These are phyloP conservation scores for Agriopis marginaria DNA, from an alignment of 2,888 invertebrate genomes.

Conservation along the genomic window DNA sequence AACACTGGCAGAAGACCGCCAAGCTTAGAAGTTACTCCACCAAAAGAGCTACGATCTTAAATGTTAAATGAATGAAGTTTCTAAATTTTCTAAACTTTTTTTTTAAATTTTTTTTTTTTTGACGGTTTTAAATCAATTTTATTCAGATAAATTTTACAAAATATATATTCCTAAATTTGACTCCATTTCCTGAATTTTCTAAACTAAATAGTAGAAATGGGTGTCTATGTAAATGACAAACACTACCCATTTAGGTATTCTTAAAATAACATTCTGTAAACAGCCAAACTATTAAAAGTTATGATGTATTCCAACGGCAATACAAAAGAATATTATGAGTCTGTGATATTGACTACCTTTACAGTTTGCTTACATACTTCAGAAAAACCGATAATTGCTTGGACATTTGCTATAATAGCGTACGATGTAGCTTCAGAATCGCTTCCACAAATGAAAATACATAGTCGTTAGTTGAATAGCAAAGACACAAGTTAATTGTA, in stretches of 20 bases:
- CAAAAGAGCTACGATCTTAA: too few species aligned
- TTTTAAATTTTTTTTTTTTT: too few species aligned
- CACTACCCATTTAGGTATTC: not conserved
- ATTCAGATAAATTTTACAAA: too few species aligned
- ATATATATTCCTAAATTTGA: too few species aligned
- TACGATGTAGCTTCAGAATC: slow-evolving; percentile 4
- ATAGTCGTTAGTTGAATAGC: not conserved
- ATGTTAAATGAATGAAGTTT: too few species aligned
- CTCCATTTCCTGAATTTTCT: too few species aligned
- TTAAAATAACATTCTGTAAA: not conserved
- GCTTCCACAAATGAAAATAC: slow-evolving; percentile 7
- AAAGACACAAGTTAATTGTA: not conserved
- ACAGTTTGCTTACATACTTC: slow-evolving; percentile 19
- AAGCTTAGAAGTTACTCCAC: too few species aligned
- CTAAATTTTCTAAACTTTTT: too few species aligned
- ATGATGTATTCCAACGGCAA: slow-evolving; percentile 1
- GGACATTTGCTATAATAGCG: slow-evolving; percentile 24
- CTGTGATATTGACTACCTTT: not conserved
- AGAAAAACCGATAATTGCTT: slow-evolving; percentile 20
- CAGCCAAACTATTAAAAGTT: slow-evolving; percentile 1
- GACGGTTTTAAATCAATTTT: too few species aligned
- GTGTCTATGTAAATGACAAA: not conserved
- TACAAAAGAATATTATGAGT: slow-evolving; percentile 9
- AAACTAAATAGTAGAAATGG: not conserved
- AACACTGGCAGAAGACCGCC: too few species aligned